These are phyloP conservation scores for Dolomedes plantarius DNA, from an alignment of 2,888 invertebrate genomes.

Conservation along the genomic window DNA sequence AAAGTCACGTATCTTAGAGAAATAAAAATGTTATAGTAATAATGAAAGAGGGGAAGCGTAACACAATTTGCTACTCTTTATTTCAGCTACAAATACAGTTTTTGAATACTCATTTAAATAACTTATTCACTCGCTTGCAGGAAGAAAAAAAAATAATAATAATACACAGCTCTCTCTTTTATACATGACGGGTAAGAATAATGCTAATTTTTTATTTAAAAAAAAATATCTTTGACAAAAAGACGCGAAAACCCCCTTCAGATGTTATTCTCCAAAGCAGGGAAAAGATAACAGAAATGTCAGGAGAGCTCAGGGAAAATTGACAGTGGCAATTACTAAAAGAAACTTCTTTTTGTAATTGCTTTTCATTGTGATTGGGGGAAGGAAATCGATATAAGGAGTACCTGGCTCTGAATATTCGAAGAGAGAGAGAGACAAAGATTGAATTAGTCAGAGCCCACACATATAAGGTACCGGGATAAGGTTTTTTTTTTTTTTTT, in stretches of 20 bases:
- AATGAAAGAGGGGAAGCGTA: too few species aligned
- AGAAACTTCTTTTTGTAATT: slow-evolving; percentile 9
- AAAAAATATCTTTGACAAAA: neutral
- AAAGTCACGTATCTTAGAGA: neutral
- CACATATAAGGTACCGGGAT: too few species aligned
- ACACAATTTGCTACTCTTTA: neutral
- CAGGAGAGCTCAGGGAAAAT: neutral
- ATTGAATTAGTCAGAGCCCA: neutral
- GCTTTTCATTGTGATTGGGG: neutral
- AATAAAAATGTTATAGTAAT: too few species aligned
- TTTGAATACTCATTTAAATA: neutral
- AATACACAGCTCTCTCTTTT: neutral
- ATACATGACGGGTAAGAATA: neutral
- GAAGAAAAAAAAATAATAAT: neutral
- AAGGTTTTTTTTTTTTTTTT: too few species aligned
- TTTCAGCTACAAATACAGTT: neutral
- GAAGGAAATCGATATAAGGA: neutral
- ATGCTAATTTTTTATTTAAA: neutral
- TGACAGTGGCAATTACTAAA: slow-evolving; percentile 8
- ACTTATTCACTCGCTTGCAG: neutral
- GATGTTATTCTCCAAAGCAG: neutral
- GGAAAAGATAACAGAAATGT: slow-evolving; percentile 4
- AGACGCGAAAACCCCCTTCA: neutral
- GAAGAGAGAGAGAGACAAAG: slow-evolving; percentile 7
- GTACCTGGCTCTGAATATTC: neutral